Percentiles rank a stretch among this genome's conserved stretches.
These are phyloP conservation scores for Myoxocephalus aenaeus DNA, from an alignment of 2,797 vertebrate genomes.

Conservation along the genomic window DNA sequence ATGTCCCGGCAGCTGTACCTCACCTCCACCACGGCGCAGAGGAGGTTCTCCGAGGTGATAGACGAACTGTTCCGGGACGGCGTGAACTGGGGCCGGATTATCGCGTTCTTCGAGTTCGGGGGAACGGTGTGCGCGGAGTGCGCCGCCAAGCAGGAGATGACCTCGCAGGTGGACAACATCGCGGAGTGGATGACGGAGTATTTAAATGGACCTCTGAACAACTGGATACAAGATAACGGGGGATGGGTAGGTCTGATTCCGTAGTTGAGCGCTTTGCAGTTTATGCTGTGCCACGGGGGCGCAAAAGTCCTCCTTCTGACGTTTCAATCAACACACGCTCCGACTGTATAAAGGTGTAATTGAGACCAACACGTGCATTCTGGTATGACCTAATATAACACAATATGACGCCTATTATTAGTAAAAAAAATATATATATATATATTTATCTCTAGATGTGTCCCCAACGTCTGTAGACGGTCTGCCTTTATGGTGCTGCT, in stretches of 20 bases:
- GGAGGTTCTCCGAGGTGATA: slow-evolving; percentile 93
- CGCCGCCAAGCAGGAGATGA: slow-evolving; percentile 93
- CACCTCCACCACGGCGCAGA: slow-evolving; percentile 90
- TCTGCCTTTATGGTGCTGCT: slow-evolving; percentile 17
- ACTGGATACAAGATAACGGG: slow-evolving; percentile 98
- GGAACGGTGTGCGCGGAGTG: slow-evolving; percentile 96
- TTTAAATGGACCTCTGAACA: slow-evolving; percentile 93
- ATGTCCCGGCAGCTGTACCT: slow-evolving; percentile 96
- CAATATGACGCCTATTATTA: slow-evolving; percentile 40
- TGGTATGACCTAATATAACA: background rate
- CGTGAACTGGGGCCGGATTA: slow-evolving; percentile 98
- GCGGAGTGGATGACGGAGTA: slow-evolving; percentile 98
- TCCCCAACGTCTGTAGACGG: slow-evolving; percentile 13
- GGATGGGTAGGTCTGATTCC: slow-evolving; percentile 94
- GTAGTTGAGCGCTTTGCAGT: slow-evolving; percentile 50
- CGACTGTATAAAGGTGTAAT: background rate
- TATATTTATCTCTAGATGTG: background rate
- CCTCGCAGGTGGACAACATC: slow-evolving; percentile 92
- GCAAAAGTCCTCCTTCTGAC: slow-evolving; percentile 39
- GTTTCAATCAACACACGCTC: background rate
- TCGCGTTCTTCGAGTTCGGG: slow-evolving; percentile 99
- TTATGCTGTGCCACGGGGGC: slow-evolving; percentile 51
- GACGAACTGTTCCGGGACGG: slow-evolving; percentile 98
- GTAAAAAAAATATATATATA: background rate
- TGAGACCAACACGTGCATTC: background rate